Conservation (phyloP, 1,140 invertebrate species). For the Monochamus saltuarius region DNA sequence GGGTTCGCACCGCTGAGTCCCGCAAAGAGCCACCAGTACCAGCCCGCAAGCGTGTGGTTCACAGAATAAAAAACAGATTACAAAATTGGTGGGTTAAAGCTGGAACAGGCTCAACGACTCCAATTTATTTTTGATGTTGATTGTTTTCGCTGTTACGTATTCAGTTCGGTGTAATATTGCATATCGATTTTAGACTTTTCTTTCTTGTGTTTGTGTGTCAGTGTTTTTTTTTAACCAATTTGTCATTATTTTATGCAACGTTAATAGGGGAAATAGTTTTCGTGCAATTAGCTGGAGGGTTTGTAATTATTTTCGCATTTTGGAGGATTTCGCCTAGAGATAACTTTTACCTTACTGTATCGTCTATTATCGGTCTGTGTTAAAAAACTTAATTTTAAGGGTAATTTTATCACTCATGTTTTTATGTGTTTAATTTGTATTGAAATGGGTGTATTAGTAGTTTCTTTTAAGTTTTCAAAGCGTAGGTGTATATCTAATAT, state of each 20-base stretch:
- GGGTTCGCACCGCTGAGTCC: constrained; percentile 72
- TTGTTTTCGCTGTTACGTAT: neutral
- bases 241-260: constrained; percentile 12
- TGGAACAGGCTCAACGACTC: neutral
- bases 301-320: no score
- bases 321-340: constrained; percentile 1
- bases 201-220: constrained; percentile 19
- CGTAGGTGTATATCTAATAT: neutral
- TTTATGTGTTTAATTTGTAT: neutral
- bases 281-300: constrained; percentile 12
- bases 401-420: neutral
- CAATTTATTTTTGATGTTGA: constrained; percentile 15
- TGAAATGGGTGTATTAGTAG: constrained; percentile 1
- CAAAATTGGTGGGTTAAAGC: constrained; percentile 3
- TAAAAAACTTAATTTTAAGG: constrained; percentile 1
- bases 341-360: constrained; percentile 19
- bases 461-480: constrained; percentile 7
- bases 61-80: constrained; percentile 57
- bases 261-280: constrained; percentile 18
- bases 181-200: constrained; percentile 9
- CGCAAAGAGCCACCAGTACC: constrained; percentile 70
- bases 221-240: constrained; percentile 2
- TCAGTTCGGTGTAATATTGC: constrained; percentile 14
- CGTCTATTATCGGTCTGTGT: constrained; percentile 3
- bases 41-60: constrained; percentile 73